phyloP scores from a whole-genome alignment of 53 echinoderm and acorn worm species.

The Henricia sp. region DNA sequence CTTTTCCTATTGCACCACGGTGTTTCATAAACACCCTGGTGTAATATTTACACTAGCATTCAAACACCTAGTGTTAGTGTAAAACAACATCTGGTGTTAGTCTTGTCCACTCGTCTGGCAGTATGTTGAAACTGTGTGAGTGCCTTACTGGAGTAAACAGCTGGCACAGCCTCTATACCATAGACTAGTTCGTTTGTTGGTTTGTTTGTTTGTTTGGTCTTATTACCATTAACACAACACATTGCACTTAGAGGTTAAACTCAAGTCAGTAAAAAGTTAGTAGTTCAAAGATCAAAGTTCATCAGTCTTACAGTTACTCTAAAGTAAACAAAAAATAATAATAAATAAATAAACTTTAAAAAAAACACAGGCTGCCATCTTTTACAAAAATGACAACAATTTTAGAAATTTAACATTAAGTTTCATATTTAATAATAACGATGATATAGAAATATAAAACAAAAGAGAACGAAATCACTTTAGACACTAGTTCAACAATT shows the following conservation, averaged over 20 bases:
- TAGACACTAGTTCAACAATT: constrained; percentile 53
- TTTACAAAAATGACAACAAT: constrained; percentile 55
- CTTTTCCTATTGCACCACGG: constrained; percentile 13
- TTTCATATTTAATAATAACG: constrained; percentile 34
- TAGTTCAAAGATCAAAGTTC: constrained; percentile 51
- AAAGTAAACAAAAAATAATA: too few species aligned
- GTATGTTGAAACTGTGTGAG: constrained; percentile 9
- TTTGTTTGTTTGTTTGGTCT: constrained; percentile 58
- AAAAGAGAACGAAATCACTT: constrained; percentile 48
- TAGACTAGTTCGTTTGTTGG: constrained; percentile 22
- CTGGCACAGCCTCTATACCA: constrained; percentile 68
- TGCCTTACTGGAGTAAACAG: constrained; percentile 49
- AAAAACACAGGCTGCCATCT: constrained; percentile 32
- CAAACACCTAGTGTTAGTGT: neutral
- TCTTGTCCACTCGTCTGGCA: constrained; percentile 46
- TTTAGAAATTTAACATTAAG: constrained; percentile 53
- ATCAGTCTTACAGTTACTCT: constrained; percentile 55
- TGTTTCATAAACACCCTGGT: constrained; percentile 32
- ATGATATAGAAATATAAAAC: constrained; percentile 64
- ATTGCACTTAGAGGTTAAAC: constrained; percentile 65
- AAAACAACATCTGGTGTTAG: constrained; percentile 3
- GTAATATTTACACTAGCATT: constrained; percentile 24
- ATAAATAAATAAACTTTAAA: too few species aligned
- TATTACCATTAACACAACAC: constrained; percentile 71
- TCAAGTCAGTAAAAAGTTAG: constrained; percentile 50